Percentiles rank a stretch among this genome's conserved stretches.
Evolutionary conservation across 2,888 invertebrate genomes (phyloP).

Genomic region (Dorcus hopei): DNA sequence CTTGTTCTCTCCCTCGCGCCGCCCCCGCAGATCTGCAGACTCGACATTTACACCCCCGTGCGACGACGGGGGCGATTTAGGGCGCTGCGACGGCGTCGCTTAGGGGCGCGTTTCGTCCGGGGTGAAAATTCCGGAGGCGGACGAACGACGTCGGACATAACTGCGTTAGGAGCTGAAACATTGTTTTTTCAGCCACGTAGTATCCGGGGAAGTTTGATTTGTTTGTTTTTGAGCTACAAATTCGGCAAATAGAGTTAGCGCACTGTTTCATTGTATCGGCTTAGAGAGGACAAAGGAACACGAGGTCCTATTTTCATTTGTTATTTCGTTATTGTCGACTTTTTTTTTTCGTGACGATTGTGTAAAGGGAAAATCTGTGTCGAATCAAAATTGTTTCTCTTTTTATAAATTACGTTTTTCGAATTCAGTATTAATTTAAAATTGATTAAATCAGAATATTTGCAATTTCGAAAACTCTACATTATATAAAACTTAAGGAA

Average conservation of each 20-base stretch:
- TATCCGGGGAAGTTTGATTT: constrained; percentile 24
- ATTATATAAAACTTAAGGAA: too few relatives aligned
- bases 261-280: constrained; percentile 1
- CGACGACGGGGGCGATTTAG: constrained; percentile 6
- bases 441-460: too few relatives aligned
- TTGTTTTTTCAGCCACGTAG: constrained; percentile 22
- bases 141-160: constrained; percentile 11
- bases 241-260: constrained; percentile 13
- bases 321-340: too few relatives aligned
- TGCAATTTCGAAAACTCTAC: too few relatives aligned
- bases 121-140: background rate
- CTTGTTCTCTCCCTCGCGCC: constrained; percentile 40
- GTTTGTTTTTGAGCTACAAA: constrained; percentile 26
- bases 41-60: constrained; percentile 20
- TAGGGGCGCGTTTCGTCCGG: background rate
- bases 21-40: constrained; percentile 21
- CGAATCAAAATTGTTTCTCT: too few relatives aligned
- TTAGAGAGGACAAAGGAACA: background rate
- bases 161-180: constrained; percentile 19
- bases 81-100: background rate
- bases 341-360: too few relatives aligned
- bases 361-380: too few relatives aligned
- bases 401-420: too few relatives aligned
- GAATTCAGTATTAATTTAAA: too few relatives aligned
- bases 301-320: background rate